These are phyloP conservation scores for Taxidea taxus DNA, from an alignment of 2,113 vertebrate genomes.

Conservation along the genomic window DNA sequence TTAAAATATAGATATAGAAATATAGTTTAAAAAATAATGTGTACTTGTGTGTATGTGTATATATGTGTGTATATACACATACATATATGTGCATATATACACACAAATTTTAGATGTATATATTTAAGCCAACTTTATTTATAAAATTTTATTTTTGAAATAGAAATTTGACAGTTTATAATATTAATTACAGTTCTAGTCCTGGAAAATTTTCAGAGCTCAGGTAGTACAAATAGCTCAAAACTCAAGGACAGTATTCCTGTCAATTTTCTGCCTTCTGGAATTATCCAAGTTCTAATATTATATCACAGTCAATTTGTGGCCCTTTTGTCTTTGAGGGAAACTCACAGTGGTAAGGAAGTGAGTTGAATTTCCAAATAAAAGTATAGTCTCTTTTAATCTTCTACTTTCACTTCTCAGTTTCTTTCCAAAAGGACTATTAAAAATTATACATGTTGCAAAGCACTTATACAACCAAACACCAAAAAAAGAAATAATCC, in stretches of 20 bases:
- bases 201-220: not conserved
- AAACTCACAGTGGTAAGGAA: not conserved
- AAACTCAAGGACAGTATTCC: not conserved
- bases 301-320: not conserved
- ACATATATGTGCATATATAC: not conserved
- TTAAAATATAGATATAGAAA: not conserved
- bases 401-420: not conserved
- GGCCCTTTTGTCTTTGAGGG: not conserved
- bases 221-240: not conserved
- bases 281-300: not conserved
- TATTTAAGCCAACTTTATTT: not conserved
- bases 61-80: rapidly evolving
- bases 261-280: not conserved
- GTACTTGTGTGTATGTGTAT: not conserved
- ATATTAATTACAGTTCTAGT: not conserved
- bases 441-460: not conserved
- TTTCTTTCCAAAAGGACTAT: not conserved
- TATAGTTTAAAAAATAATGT: not conserved
- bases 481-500: not conserved
- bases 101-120: not conserved
- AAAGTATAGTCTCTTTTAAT: not conserved
- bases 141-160: not conserved
- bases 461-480: not conserved
- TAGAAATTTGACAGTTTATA: not conserved
- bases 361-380: not conserved